Percentiles rank a stretch among this genome's conserved stretches.
These are phyloP conservation scores for Andrena cerasifolii DNA, from an alignment of 1,140 invertebrate species.

Conservation along the genomic window DNA sequence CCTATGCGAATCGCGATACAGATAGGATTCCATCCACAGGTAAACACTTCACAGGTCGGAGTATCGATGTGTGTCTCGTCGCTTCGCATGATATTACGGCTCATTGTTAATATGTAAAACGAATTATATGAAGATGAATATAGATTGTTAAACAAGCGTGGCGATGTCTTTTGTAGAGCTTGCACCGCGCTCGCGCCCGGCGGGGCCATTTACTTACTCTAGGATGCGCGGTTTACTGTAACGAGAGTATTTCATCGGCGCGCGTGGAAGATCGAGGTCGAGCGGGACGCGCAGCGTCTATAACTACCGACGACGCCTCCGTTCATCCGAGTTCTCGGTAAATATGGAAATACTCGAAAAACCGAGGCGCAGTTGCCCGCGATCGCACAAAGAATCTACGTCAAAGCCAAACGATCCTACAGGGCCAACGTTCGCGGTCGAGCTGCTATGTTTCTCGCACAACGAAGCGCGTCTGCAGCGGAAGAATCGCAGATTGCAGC, in stretches of 20 bases:
- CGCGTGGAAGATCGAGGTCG: slow-evolving; percentile 44
- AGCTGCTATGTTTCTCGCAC: slow-evolving; percentile 13
- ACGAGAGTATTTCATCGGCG: not conserved
- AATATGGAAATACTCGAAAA: slow-evolving; percentile 67
- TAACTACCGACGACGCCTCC: slow-evolving; percentile 25
- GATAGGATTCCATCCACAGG: slow-evolving; percentile 59
- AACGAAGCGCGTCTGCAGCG: not conserved
- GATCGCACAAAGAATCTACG: slow-evolving; percentile 68
- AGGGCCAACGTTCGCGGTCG: slow-evolving; percentile 66
- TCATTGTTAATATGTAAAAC: slow-evolving; percentile 59
- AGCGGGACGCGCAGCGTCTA: not conserved
- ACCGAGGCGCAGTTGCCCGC: slow-evolving; percentile 62
- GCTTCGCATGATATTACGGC: slow-evolving; percentile 33
- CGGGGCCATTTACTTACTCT: not conserved
- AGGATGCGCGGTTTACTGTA: not conserved
- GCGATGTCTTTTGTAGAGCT: not conserved
- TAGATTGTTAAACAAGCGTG: slow-evolving; percentile 46
- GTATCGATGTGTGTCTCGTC: slow-evolving; percentile 3
- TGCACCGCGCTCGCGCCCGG: not conserved
- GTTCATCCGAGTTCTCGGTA: slow-evolving; percentile 39
- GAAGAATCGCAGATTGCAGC: too few relatives aligned
- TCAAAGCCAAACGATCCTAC: slow-evolving; percentile 44
- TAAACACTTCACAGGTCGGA: not conserved
- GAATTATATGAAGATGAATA: slow-evolving; percentile 43
- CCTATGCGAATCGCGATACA: slow-evolving; percentile 38